Conservation (phyloP, 2,888 invertebrate species). For the Liopterus haemorrhoidalis region DNA sequence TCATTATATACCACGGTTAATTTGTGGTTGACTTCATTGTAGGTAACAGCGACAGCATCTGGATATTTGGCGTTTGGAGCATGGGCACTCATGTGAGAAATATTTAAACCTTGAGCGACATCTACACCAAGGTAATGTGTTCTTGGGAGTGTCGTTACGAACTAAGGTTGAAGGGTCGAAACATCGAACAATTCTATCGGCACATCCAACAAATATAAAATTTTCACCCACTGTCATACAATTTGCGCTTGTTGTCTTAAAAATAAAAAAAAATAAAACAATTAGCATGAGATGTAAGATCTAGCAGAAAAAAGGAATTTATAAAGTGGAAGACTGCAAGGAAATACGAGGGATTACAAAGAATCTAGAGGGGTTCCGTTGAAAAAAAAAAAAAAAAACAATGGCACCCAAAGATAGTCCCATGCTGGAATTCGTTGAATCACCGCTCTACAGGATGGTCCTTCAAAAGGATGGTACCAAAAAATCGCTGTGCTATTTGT, state of each 20-base stretch:
- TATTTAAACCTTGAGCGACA: slow-evolving; percentile 74
- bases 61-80: slow-evolving; percentile 82
- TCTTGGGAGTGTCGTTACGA: slow-evolving; percentile 80
- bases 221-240: slow-evolving; percentile 83
- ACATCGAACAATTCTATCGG: slow-evolving; percentile 86
- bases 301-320: too few species aligned
- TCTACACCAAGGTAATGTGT: slow-evolving; percentile 93
- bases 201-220: slow-evolving; percentile 91
- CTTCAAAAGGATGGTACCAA: too few species aligned
- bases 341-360: too few species aligned
- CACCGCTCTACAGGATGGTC: too few species aligned
- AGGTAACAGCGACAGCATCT: slow-evolving; percentile 87
- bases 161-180: slow-evolving; percentile 78
- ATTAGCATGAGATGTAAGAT: too few species aligned
- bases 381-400: too few species aligned
- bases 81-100: slow-evolving; percentile 81
- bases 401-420: too few species aligned
- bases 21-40: slow-evolving; percentile 79
- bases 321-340: too few species aligned
- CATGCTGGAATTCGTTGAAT: too few species aligned
- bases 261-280: too few species aligned
- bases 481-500: too few species aligned
- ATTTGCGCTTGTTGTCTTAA: slow-evolving; percentile 83
- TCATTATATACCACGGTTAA: slow-evolving; percentile 94
- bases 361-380: too few species aligned